Conservation (phyloP, 2,797 vertebrate genomes). For the Amblyraja radiata region DNA sequence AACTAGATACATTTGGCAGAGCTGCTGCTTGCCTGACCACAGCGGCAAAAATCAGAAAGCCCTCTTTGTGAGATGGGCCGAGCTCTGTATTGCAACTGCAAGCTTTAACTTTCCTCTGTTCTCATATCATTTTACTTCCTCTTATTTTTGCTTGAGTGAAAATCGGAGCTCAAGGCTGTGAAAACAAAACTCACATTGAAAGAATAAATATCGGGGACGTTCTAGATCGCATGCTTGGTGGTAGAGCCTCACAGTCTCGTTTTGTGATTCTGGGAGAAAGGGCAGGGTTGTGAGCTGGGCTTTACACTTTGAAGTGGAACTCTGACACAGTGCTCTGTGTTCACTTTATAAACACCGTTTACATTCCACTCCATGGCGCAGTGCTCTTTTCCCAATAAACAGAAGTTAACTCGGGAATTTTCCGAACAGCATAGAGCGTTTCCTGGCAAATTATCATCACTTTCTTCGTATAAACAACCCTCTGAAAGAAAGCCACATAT, state of each 20-base stretch:
- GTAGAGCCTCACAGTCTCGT: neutral
- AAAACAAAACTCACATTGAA: neutral
- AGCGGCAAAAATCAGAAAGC: neutral
- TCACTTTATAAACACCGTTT: slow-evolving; percentile 3
- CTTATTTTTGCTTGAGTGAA: neutral
- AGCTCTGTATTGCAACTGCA: neutral
- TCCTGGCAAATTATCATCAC: slow-evolving; percentile 10
- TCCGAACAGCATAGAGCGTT: neutral
- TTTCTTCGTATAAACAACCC: neutral
- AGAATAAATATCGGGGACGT: neutral
- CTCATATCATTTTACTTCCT: neutral
- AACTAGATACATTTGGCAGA: neutral
- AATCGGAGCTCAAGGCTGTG: neutral
- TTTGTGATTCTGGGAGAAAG: slow-evolving; percentile 1
- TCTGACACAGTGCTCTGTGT: neutral
- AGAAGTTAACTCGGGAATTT: slow-evolving; percentile 15
- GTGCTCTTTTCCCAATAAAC: slow-evolving; percentile 13
- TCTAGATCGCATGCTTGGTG: neutral
- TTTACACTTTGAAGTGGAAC: slow-evolving; percentile 8
- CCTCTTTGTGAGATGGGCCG: neutral
- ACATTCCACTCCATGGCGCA: neutral
- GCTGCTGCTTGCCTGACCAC: neutral
- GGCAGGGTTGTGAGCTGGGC: neutral
- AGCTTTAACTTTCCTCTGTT: neutral
- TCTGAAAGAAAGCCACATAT: neutral